Evolutionary conservation across 2,113 vertebrate genomes (phyloP), one percentile per base, ranked within the genome.

Genomic region (Cynocephalus volans): DNA sequence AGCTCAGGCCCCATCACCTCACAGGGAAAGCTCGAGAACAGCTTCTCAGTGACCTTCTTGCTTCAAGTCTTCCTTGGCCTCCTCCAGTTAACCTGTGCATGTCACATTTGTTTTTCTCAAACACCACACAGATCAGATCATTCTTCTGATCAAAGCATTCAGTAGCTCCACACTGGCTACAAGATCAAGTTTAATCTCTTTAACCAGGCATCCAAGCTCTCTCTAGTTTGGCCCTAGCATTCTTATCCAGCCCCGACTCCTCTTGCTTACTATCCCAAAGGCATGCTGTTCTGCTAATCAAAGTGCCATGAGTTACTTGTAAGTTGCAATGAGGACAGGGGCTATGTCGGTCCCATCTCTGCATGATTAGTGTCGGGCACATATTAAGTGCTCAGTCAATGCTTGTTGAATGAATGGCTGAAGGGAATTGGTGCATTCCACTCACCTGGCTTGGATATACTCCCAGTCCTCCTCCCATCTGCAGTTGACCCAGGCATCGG

Each of bases 101-200:
- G 14, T 82, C 64, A 72, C 8, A 52, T 50, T 65, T 33, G 1
- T 33, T 87, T 73, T 88, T 65, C 77, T 91, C 48, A 72, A 56
- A 75, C 11, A 65, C 5, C 6, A 45, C 2, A 60, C 7, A 33
- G 31, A 50, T 76, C 26, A 84, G n/a, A 60, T 62, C 41, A 80
- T 45, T 92, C 41, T 54, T 52, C n/a, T 80, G 48, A 75, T 52
- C 23, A 60, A 83, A 96, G 23, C 0, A 62, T 67, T 93, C 26
- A 31, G 15, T n/a, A 70, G 15, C 4, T 88, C 67, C n/a, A 26
- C 31, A 79, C 4, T 81, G 67, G 33, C 65, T 69, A 54, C 11
- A 70, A 88, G 81, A 85, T 58, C 73, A 72, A 23, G 8, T 54
- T 86, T 52, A 73, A 60, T 79, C 18, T 95, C 81, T 88, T 88